Percentiles rank a stretch among this genome's conserved stretches.
Conservation (phyloP, 1,140 invertebrate species). For the Dufourea novaeangliae region DNA sequence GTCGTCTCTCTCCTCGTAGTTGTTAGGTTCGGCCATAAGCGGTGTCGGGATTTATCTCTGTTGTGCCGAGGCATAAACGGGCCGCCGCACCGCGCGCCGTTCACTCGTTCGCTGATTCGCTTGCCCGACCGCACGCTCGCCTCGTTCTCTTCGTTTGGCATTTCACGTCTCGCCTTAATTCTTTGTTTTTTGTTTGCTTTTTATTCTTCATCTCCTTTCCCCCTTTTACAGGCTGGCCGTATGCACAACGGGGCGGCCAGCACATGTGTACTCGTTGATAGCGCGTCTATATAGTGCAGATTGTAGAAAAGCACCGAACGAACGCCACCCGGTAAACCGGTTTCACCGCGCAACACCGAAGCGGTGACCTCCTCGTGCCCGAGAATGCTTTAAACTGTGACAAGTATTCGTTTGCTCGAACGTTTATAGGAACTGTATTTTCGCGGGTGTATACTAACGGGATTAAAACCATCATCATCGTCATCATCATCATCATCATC, state of each 20-base stretch:
- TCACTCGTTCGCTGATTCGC: slow-evolving; percentile 29
- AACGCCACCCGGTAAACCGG: slow-evolving; percentile 55
- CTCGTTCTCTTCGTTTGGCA: slow-evolving; percentile 18
- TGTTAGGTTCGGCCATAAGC: slow-evolving; percentile 38
- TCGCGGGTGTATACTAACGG: slow-evolving; percentile 38
- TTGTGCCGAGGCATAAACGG: slow-evolving; percentile 22
- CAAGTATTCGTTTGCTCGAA: slow-evolving; percentile 53
- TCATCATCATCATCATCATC: too few relatives aligned
- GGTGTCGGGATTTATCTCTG: background rate
- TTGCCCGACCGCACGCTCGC: slow-evolving; percentile 18
- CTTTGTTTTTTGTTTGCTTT: background rate
- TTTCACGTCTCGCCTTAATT: slow-evolving; percentile 20
- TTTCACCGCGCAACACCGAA: slow-evolving; percentile 39
- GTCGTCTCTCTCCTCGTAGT: too few relatives aligned
- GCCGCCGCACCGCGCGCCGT: background rate
- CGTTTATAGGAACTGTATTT: slow-evolving; percentile 19
- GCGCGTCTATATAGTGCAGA: slow-evolving; percentile 27
- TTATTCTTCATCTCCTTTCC: background rate
- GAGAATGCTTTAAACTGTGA: slow-evolving; percentile 66
- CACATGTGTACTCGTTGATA: slow-evolving; percentile 34
- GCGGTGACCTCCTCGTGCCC: slow-evolving; percentile 39
- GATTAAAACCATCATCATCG: too few relatives aligned
- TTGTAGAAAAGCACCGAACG: slow-evolving; percentile 30
- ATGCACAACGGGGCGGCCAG: slow-evolving; percentile 22
- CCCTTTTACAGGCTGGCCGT: slow-evolving; percentile 8